Conservation (phyloP, 2,797 vertebrate genomes). For the Chromis chromis region DNA sequence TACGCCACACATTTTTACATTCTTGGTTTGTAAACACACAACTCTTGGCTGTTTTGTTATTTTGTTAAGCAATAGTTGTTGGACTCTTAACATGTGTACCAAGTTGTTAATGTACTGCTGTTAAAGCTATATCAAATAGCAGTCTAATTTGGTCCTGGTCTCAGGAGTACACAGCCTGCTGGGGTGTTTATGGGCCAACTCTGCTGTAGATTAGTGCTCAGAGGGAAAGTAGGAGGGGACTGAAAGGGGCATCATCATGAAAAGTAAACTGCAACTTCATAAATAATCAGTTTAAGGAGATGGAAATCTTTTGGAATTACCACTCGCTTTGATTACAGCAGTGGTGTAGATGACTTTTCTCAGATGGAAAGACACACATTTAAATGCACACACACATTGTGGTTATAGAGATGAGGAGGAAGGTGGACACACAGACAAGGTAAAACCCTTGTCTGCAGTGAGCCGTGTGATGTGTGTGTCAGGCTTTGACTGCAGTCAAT, state of each 20-base stretch:
- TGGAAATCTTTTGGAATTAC: slow-evolving; percentile 25
- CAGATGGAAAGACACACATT: slow-evolving; percentile 12
- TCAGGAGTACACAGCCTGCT: slow-evolving; percentile 39
- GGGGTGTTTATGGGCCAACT: slow-evolving; percentile 46
- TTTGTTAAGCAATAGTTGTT: slow-evolving; percentile 9
- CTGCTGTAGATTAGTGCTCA: slow-evolving; percentile 20
- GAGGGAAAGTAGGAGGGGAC: slow-evolving; percentile 7
- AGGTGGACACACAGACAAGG: not conserved
- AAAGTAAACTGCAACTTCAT: slow-evolving; percentile 27
- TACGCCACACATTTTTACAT: not conserved
- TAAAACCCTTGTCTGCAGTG: slow-evolving; percentile 8
- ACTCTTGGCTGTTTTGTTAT: not conserved
- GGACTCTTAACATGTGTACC: not conserved
- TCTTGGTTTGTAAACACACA: not conserved
- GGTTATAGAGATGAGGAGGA: slow-evolving; percentile 16
- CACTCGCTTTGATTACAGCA: not conserved
- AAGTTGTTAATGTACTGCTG: slow-evolving; percentile 22
- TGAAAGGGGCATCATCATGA: slow-evolving; percentile 20
- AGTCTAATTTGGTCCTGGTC: slow-evolving; percentile 42
- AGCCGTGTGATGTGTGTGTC: slow-evolving; percentile 5
- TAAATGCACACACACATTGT: not conserved
- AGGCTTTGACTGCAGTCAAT: slow-evolving; percentile 33
- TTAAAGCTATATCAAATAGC: slow-evolving; percentile 29
- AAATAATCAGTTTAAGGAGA: slow-evolving; percentile 46
- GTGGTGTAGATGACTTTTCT: not conserved